phyloP scores from a whole-genome alignment of 2,888 invertebrate genomes.

The Kryphioiulus occultus region DNA sequence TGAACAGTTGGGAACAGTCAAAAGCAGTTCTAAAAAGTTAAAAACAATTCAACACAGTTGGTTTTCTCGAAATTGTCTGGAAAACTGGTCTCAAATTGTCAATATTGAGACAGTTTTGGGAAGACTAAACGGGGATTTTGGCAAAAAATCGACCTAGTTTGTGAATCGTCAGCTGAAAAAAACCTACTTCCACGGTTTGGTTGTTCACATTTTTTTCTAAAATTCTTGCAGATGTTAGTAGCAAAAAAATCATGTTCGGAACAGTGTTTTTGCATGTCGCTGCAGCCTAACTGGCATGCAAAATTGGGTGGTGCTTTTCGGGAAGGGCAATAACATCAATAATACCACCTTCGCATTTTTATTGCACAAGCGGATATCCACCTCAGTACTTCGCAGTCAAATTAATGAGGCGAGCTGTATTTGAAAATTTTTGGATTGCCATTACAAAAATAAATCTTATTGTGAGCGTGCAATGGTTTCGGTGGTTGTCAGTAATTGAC shows the following conservation, averaged over 20 bases:
- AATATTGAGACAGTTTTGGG: too few relatives aligned
- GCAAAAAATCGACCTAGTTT: too few relatives aligned
- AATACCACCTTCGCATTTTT: background rate
- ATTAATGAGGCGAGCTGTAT: background rate
- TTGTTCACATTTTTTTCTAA: background rate
- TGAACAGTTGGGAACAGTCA: too few relatives aligned
- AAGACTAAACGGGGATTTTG: too few relatives aligned
- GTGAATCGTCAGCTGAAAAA: too few relatives aligned
- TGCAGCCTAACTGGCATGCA: background rate
- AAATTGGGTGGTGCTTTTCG: background rate
- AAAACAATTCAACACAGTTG: too few relatives aligned
- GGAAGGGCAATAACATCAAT: background rate
- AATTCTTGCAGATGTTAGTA: background rate
- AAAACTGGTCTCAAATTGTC: too few relatives aligned
- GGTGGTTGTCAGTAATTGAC: too few relatives aligned
- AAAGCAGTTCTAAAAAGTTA: too few relatives aligned
- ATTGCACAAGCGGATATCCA: background rate
- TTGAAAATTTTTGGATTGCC: background rate
- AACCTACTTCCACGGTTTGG: background rate
- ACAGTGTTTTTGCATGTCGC: background rate
- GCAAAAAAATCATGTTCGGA: background rate
- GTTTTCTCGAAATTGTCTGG: too few relatives aligned
- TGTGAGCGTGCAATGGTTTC: too few relatives aligned
- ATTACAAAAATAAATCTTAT: too few relatives aligned
- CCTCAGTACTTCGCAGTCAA: background rate